Percentiles rank a stretch among this genome's conserved stretches.
phyloP scores from a whole-genome alignment of 2,113 vertebrate genomes.

The Pachycephala philippinensis region DNA sequence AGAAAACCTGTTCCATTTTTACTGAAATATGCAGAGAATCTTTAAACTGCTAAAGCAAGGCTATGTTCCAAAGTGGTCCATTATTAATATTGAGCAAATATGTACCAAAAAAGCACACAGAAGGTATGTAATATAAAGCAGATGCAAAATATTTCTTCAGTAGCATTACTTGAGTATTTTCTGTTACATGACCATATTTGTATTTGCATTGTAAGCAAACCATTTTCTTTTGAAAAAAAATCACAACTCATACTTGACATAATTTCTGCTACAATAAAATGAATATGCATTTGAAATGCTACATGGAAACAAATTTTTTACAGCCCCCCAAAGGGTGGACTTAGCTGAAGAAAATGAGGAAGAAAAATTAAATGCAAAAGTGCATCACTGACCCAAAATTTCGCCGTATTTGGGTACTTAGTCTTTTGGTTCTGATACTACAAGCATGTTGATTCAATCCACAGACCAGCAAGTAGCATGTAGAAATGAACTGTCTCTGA shows the following conservation, averaged over 20 bases:
- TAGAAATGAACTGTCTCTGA: not conserved
- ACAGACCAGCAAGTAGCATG: not conserved
- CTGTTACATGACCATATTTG: not conserved
- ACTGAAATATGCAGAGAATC: not conserved
- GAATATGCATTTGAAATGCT: not conserved
- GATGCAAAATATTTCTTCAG: not conserved
- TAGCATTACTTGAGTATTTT: not conserved
- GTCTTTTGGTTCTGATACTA: not conserved
- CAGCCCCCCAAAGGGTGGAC: not conserved
- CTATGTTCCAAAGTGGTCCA: not conserved
- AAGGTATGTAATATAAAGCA: not conserved
- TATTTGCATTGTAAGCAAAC: not conserved
- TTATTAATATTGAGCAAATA: not conserved
- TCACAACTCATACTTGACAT: not conserved
- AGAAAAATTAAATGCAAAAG: not conserved
- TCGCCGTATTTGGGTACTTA: not conserved
- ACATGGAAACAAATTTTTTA: not conserved
- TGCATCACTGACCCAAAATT: not conserved
- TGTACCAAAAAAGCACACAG: not conserved
- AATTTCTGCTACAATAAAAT: not conserved
- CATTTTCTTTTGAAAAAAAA: not conserved
- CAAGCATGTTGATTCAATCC: not conserved
- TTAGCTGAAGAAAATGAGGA: not conserved
- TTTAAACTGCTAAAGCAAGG: not conserved
- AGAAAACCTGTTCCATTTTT: not conserved